A percentile compares a stretch with the other conserved stretches of the same genome.
These are phyloP conservation scores for Gisinianus flammeolus DNA, from an alignment of 2,888 invertebrate genomes.

Conservation along the genomic window DNA sequence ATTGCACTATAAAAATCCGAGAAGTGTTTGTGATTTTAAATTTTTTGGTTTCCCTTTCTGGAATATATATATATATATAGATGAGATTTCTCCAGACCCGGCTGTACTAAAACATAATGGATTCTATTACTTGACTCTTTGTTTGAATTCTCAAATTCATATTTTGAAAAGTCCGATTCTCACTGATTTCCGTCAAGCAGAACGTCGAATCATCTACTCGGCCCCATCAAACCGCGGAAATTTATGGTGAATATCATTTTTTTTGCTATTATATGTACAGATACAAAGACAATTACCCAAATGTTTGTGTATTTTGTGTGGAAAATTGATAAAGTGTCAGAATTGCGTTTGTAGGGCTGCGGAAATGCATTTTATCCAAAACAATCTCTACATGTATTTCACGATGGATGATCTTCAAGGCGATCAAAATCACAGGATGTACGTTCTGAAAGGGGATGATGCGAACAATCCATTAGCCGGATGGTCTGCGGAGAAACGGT, in stretches of 20 bases:
- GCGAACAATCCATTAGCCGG: constrained; percentile 47
- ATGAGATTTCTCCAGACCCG: constrained; percentile 42
- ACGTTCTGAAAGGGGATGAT: constrained; percentile 51
- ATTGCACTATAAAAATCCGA: too few relatives aligned
- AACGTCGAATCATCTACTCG: constrained; percentile 39
- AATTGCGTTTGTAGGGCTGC: constrained; percentile 44
- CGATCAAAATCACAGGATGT: constrained; percentile 55
- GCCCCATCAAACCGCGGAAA: constrained; percentile 47
- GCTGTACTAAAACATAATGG: constrained; percentile 31
- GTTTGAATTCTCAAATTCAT: constrained; percentile 21
- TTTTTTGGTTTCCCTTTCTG: too few relatives aligned
- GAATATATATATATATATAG: not conserved
- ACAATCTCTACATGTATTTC: constrained; percentile 55
- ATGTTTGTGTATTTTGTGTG: too few relatives aligned
- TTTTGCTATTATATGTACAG: too few relatives aligned
- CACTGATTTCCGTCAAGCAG: constrained; percentile 50
- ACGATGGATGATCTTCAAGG: constrained; percentile 53
- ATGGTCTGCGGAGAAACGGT: constrained; percentile 48
- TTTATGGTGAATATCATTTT: constrained; percentile 47
- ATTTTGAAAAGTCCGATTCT: constrained; percentile 46
- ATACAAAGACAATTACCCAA: too few relatives aligned
- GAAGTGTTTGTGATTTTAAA: too few relatives aligned
- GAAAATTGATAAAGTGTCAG: too few relatives aligned
- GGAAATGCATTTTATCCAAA: constrained; percentile 50
- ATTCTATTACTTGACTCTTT: constrained; percentile 41